Evolutionary conservation across 2,113 vertebrate species (phyloP), one percentile per base, ranked within the genome.

Genomic region (Oenanthe melanoleuca): DNA sequence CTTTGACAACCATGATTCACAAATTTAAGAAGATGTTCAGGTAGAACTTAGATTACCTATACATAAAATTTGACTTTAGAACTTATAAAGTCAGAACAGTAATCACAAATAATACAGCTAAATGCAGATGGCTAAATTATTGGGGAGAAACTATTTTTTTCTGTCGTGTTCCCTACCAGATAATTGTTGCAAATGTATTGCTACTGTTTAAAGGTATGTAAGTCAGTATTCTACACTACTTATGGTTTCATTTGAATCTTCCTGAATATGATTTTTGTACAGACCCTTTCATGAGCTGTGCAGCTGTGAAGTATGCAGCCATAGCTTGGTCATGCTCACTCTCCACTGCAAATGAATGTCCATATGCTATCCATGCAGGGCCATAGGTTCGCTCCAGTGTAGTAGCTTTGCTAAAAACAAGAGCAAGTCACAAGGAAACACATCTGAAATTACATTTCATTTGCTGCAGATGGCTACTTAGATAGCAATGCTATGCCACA

Each of bases 281-380:
- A 15, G 96, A 99, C 99, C 99, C 99, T 98, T 99, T 99, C 99
- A 99, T 99, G 64, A 99, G 98, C 97, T 99, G 99, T 4, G 99
- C 99, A 34, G 99, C 99, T 34, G 99, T 99, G 96, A 99, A 99
- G 90, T 99, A 99, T 0, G 99, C 99, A 40, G 99, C 99, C 99
- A 99, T 99, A 8, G 99, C 99, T 70, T 99, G 99, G 95, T 99
- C 99, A 5, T 99, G 99, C 59, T 99, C 99, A 21, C 99, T 99
- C 97, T 99, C 99, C 57, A 99, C 99, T 3, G 99, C 99, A 78
- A 99, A 99, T 0, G 99, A 99, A 87, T 99, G 99, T 8, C 99
- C 99, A 5, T 99, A 99, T 1, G 99, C 99, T n/a, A 99, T 99
- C 99, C 99, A 99, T 0, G 99, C 99, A 8, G 99, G 99, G 4